Base-by-base conservation (phyloP, 2,113 vertebrate genomes). In the Ceuthmochares aereus region DNA sequence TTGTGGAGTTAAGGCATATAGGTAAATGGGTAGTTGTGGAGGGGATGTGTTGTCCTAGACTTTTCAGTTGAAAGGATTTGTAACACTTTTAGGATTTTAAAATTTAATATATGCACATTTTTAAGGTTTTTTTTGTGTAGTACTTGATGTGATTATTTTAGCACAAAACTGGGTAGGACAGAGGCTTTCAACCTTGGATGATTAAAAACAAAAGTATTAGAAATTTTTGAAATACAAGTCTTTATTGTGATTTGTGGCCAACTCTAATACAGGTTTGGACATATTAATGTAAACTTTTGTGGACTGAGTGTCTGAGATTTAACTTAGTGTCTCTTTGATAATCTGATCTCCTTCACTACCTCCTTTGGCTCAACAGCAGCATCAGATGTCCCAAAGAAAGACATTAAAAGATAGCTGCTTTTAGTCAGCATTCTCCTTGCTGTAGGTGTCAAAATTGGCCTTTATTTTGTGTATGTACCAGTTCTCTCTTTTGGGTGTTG, bases 271-370 rank as follows among this genome's bases (percentile, higher is more conserved):
- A 40, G 3, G 5, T 47, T 82, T 81, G 42, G 55, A 43, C 16
- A 27, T 63, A 84, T 84, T 59, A 34, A 64, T 56, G 12, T 37
- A 14, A 55, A 22, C 43, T 85, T 94, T 85, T 87, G 32, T 60
- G 29, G 20, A 6, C 6, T 34, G 7, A 62, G 34, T 64, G 29
- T 82, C 43, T 78, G 40, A 68, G n/a, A 32, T 76, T 66, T 91
- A 83, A 22, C n/a, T 60, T 34, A 47, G 36, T 51, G 34, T 7
- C 2, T 37, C 54, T 69, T 51, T 68, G 26, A 52, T 16, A 49
- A 27, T 3, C 7, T 52, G 16, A 7, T 82, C 9, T 75, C 17
- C 2, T 1, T 60, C 0, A 0, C 23, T 74, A 2, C n/a, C 10
- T 89, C 13, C 5, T 93, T 93, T 82, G 58, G 5, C n/a, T 91